phyloP scores from a whole-genome alignment of 1,140 invertebrate species.

The Caenorhabditis elegans region DNA sequence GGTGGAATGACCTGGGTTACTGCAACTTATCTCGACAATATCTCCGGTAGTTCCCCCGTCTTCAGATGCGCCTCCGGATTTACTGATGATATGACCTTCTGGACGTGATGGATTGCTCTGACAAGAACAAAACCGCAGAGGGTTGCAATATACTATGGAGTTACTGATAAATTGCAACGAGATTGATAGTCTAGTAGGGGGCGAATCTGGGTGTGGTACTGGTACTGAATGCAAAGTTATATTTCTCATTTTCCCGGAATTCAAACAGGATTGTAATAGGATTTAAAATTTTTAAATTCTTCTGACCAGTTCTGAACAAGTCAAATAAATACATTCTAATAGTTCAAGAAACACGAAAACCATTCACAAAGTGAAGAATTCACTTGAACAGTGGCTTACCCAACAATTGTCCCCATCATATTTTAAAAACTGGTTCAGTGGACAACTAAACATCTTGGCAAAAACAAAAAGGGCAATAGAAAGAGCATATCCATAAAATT shows the following conservation, averaged over 20 bases:
- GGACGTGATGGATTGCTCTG: background rate
- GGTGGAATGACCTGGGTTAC: constrained; percentile 18
- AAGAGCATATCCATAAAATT: constrained; percentile 11
- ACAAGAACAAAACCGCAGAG: background rate
- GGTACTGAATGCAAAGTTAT: too few relatives aligned
- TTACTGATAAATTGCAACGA: background rate
- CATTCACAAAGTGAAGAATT: too few relatives aligned
- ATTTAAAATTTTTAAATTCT: too few relatives aligned
- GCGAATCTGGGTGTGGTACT: background rate
- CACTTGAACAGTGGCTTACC: background rate
- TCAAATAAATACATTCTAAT: too few relatives aligned
- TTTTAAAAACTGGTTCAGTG: background rate
- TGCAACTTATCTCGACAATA: constrained; percentile 10
- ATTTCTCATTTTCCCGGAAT: too few relatives aligned
- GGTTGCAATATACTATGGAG: background rate
- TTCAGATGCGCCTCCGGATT: background rate
- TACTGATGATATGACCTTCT: constrained; percentile 21
- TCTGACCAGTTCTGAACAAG: too few relatives aligned
- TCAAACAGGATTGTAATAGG: too few relatives aligned
- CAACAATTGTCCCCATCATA: background rate
- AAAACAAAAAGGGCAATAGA: background rate
- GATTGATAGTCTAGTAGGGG: background rate
- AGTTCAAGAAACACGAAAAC: too few relatives aligned
- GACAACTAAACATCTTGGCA: background rate
- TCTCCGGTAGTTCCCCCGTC: constrained; percentile 15